A percentile compares a stretch with the other conserved stretches of the same genome.
Conservation (phyloP, 2,113 vertebrate genomes). For the Azemiops feae region DNA sequence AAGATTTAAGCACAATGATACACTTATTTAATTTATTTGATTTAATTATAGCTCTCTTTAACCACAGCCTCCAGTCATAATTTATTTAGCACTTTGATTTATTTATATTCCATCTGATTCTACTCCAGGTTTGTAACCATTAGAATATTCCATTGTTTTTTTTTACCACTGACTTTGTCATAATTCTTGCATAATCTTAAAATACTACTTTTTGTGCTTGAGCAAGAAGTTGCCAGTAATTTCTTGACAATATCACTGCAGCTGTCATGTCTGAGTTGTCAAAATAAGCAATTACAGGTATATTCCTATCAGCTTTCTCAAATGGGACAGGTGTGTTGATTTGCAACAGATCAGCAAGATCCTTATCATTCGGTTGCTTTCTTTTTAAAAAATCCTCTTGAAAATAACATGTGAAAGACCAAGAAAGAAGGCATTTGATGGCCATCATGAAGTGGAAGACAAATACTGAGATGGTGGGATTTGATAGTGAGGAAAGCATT, state of each 20-base stretch:
- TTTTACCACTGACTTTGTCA: neutral
- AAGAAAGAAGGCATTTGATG: neutral
- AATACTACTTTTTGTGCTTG: neutral
- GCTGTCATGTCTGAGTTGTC: neutral
- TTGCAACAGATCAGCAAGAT: neutral
- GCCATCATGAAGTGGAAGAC: neutral
- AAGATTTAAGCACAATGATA: neutral
- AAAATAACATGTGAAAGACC: neutral
- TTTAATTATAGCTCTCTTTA: neutral
- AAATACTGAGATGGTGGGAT: neutral
- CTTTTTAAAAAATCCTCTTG: neutral
- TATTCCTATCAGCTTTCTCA: neutral
- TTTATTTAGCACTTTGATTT: neutral
- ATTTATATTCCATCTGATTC: neutral
- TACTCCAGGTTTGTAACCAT: neutral
- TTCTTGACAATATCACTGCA: neutral
- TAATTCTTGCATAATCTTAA: neutral
- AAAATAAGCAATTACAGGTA: neutral
- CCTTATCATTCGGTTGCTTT: neutral
- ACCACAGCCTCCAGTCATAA: neutral
- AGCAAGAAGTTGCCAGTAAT: neutral
- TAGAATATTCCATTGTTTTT: neutral
- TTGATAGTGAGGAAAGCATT: neutral
- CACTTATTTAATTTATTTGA: neutral
- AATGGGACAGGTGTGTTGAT: slow-evolving; percentile 5